Conservation (phyloP, 2,888 invertebrate genomes). For the Pristionchus arcanus region DNA sequence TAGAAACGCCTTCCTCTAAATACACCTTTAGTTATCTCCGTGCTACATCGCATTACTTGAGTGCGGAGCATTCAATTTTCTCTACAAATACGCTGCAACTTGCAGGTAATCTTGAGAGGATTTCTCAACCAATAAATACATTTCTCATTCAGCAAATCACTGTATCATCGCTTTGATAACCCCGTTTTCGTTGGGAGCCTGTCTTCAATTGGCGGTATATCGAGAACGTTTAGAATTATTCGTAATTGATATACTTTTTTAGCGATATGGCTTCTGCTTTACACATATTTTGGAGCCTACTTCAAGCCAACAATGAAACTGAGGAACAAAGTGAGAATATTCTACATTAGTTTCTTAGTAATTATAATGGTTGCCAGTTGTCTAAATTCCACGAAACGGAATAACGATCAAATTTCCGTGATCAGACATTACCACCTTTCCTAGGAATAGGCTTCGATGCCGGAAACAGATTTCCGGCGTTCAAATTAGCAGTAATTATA, state of each 20-base stretch:
- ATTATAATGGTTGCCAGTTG: neutral
- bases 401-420: neutral
- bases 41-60: slow-evolving; percentile 29
- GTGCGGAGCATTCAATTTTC: slow-evolving; percentile 22
- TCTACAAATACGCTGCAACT: slow-evolving; percentile 50
- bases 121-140: neutral
- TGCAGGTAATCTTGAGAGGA: neutral
- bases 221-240: neutral
- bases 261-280: neutral
- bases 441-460: neutral
- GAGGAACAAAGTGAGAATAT: neutral
- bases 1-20: neutral
- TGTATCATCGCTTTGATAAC: neutral
- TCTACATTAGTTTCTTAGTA: too few relatives aligned
- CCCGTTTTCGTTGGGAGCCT: neutral
- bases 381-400: neutral
- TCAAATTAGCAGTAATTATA: neutral
- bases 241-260: neutral
- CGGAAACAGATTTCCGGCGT: neutral
- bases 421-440: neutral
- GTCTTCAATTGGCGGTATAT: neutral
- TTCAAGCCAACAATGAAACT: neutral
- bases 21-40: neutral
- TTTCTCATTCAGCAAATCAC: neutral
- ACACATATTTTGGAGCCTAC: neutral